Base-by-base conservation (phyloP, 2,113 vertebrate genomes). In the Drymodes brunneopygia region DNA sequence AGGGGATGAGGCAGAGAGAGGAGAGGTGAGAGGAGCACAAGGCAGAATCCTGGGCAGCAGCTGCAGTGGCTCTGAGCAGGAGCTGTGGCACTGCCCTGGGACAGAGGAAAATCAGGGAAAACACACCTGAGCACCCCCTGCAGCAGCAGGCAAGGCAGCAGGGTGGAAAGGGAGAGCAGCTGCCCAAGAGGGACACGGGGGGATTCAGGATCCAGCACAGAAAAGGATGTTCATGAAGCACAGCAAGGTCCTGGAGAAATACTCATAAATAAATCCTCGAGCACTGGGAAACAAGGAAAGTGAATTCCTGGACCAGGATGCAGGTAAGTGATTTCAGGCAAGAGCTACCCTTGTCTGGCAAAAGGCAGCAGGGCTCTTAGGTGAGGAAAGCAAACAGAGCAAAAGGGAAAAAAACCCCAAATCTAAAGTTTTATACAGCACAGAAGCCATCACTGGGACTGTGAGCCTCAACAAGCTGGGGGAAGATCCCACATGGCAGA, bases 61-160 rank as follows among this genome's bases (percentile, higher is more conserved):
- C 86, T 20, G 74, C 50, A 4, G 78, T 3, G 65, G 64, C 81
- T 83, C 61, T 24, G 60, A 60, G 75, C 53, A 81, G 72, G 19
- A 69, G 62, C 44, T 67, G 54, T 14, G 61, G 44, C 57, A 23
- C 17, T 13, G 51, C 45, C 47, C n/a, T 20, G 53, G 51, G 22
- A 15, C 54, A 51, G 50, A n/a, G 5, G 3, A 47, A 64, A 50
- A 80, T 4, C 11, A 42, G 22, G 78, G 40, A 40, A 35, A 73
- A 51, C 6, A 3, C 4, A 19, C 15, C 48, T 1, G 4, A 84
- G 57, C 82, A 75, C 10, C 33, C 40, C 15, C 2, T 5, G 56
- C 21, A 6, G 0, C 6, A 45, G 69, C 54, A 45, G 7, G 2
- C 33, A 14, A 11, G 1, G 0, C 23, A 21, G 40, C 35, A 3